Evolutionary conservation across 2,113 vertebrate species (phyloP).

Genomic region (cat (Felis catus)): DNA sequence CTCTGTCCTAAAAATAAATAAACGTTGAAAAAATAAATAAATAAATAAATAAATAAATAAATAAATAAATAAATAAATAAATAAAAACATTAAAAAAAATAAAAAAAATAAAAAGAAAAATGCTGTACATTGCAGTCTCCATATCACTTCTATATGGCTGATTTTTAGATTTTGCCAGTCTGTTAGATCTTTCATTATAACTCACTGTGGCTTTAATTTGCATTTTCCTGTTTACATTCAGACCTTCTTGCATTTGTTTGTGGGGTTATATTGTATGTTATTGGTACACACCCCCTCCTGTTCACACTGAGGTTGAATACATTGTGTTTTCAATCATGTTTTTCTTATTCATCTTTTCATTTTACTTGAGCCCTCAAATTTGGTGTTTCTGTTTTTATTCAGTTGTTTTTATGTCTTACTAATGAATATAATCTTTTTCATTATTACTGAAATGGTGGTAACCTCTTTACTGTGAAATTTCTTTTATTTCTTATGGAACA

Average conservation of each 20-base stretch:
- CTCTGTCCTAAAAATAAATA: too few relatives aligned
- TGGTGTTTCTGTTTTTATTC: background rate
- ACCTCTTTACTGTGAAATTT: background rate
- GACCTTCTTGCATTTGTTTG: background rate
- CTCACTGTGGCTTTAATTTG: background rate
- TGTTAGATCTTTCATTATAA: background rate
- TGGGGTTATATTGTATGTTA: background rate
- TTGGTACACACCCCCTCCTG: background rate
- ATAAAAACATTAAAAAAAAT: too few relatives aligned
- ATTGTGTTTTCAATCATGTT: background rate
- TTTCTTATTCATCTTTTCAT: background rate
- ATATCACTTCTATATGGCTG: background rate
- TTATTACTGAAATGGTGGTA: background rate
- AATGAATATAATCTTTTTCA: background rate
- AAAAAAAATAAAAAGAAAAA: background rate
- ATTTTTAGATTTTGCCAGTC: constrained; percentile 2
- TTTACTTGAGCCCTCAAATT: background rate
- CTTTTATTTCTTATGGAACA: background rate
- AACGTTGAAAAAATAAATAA: too few relatives aligned
- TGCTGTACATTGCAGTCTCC: background rate
- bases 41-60: too few relatives aligned
- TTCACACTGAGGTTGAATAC: background rate
- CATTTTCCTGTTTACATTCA: background rate
- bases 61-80: too few relatives aligned
- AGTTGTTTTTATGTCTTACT: background rate